Evolutionary conservation across 2,113 vertebrate species (phyloP), one percentile per base, ranked within the genome.

Genomic region (Pseudolaguvia tuberculata): DNA sequence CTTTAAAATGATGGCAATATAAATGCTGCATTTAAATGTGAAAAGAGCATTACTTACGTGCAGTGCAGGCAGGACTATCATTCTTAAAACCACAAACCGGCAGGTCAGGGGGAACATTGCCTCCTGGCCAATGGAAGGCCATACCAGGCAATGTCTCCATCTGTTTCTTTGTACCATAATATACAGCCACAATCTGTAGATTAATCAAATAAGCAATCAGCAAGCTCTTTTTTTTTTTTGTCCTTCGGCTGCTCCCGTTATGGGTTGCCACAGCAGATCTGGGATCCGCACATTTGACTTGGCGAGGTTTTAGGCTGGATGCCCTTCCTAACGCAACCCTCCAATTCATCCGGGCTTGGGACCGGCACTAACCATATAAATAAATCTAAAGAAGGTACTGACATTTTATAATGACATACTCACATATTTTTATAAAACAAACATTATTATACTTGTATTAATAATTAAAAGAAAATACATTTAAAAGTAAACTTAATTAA

Each of bases 81-180:
- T 92, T 93, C 76, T 94, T 92, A 18, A 97, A 97, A 63, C 94
- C 94, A 0, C 95, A 97, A n/a, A 88, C 80, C 0, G 95, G 95
- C 29, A 93, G 52, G 0, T 97, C 94, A 0, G 72, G 80, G 0
- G 95, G 95, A 2, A 92, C 84, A 2, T 39, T 3, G 0, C 91
- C 92, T n/a, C 92, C 88, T 0, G 93, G 93, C 95, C 95, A 97
- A 67, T 91, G 89, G 74, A 96, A 86, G 52, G 79, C 82, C 1
- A 78, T 82, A 0, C 90, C 92, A 0, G 88, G 86, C 52, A 91
- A 80, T 18, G 85, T 77, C 35, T 87, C 69, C 72, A 97, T 86
- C 81, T 91, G 83, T 80, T 92, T 92, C 61, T 87, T 76, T 17
- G 91, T 92, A 77, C 95, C 91, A 0, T 94, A 94, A 84, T 94